Evolutionary conservation across 1,140 invertebrate species (phyloP), one percentile per base, ranked within the genome.

Genomic region (Zaprionus davidi): DNA sequence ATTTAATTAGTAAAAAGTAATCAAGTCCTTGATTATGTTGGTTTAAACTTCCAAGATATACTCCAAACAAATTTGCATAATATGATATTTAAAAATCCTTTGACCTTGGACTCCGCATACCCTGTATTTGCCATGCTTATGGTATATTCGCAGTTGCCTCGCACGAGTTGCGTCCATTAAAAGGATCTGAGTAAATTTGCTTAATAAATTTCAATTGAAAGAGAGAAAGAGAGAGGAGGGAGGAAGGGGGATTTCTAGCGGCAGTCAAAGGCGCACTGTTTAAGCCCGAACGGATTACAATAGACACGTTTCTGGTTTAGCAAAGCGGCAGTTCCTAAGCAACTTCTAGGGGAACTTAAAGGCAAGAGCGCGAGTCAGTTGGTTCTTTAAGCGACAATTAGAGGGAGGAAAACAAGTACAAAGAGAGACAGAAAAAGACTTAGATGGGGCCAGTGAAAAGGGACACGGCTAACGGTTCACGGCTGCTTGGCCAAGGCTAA

Each of bases 401-500:
- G 58, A 28, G n/a, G 68, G 51, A 58, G 17, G 24, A 51, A 59
- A 51, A 71, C 34, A 15, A 36, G 46, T 20, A 46, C 41, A 46
- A 17, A 46, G 41, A 46, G 41, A 46, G 41, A 17, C 41, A 46
- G 41, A 17, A 17, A 46, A 2, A 46, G 2, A 46, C n/a, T 17
- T 17, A 17, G 41, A 44, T 11, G 20, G 46, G 20, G 46, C 44
- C n/a, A 22, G 46, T 1, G 11, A 51, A 51, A 51, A 51, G 46
- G 46, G 46, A 22, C 20, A 38, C 31, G 46, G 46, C 46, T 51
- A 51, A 51, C 20, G 46, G 46, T 71, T 76, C 60, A 71, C 44
- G 69, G 74, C 73, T 87, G 83, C 83, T 84, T 88, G 83, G 83
- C 72, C 83, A 88, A 78, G 84, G 74, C 71, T 81, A 78, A 74